phyloP scores from a whole-genome alignment of 2,797 vertebrate genomes.

The Carapus acus region DNA sequence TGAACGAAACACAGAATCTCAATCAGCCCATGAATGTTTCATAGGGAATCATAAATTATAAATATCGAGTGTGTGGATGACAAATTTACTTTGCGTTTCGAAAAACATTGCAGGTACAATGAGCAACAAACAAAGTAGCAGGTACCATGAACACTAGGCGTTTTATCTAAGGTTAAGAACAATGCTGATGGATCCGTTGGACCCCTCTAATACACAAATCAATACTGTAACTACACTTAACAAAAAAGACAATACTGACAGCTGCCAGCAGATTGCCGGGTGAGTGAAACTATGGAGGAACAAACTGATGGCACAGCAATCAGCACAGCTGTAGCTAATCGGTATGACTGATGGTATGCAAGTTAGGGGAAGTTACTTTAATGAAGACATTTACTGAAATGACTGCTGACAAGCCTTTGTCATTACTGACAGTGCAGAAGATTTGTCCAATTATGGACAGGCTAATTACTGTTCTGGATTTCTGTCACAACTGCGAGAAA shows the following conservation, averaged over 20 bases:
- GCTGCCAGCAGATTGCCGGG: conserved; percentile 35
- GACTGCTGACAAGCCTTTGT: conserved; percentile 30
- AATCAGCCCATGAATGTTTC: too few relatives aligned
- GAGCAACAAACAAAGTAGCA: too few relatives aligned
- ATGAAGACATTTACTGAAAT: conserved; percentile 31
- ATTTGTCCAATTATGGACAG: conserved; percentile 36
- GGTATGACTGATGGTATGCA: conserved; percentile 34
- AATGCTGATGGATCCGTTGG: not conserved
- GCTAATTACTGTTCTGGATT: conserved; percentile 26
- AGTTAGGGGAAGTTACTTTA: conserved; percentile 35
- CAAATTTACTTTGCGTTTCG: too few relatives aligned
- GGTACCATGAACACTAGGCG: not conserved
- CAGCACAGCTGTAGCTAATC: conserved; percentile 47
- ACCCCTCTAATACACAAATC: conserved; percentile 18
- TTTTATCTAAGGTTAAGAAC: not conserved
- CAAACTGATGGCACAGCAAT: conserved; percentile 34
- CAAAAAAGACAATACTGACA: conserved; percentile 17
- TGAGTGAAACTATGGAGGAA: conserved; percentile 50
- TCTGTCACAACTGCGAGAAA: conserved; percentile 29
- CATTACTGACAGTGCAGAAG: conserved; percentile 23
- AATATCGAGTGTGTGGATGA: too few relatives aligned
- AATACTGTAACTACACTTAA: conserved; percentile 29
- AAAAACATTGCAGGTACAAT: too few relatives aligned
- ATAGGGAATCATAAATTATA: too few relatives aligned
- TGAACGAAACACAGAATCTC: too few relatives aligned